Base-by-base conservation (phyloP, 2,888 invertebrate genomes). In the Raillietiella orientalis region DNA sequence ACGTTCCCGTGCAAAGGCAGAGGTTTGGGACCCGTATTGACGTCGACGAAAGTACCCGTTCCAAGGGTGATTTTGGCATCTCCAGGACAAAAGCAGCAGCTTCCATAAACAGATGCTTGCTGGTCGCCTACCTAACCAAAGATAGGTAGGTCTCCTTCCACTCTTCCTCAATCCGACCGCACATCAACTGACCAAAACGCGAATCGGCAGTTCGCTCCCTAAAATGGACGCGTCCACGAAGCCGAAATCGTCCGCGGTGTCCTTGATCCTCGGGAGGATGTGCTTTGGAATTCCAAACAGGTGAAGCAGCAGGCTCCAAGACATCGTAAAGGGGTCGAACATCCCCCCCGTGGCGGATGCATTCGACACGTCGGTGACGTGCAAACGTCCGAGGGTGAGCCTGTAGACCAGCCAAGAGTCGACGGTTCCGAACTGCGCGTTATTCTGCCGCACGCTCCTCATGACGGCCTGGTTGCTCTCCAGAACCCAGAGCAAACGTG, bases 381-480 rank as follows among this genome's bases (percentile, higher is more conserved):
- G 72, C 14, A 58, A 41, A 47, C 50, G 34, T 14, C 39, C 45
- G 32, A 47, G 50, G 2, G 61, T 67, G 26, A 84, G 50, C 51
- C 69, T 72, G 50, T 77, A 66, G 27, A 87, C 33, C 25, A 93
- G 53, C 82, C 84, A 96, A 1, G 82, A 74, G 41, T 93, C 93
- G 27, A 93, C 51, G 2, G 79, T 71, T 4, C 82, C 74, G 45
- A 75, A 71, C 44, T 66, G 56, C 2, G 67, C 66, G 34, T 62
- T 56, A 20, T 62, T 58, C 25, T 43, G 38, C 32, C 48, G 43
- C 4, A 63, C 47, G 2, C 66, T 69, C 33, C 55, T 47, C 39
- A 59, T 58, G 31, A 84, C 50, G 24, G 57, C 56, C 8, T 59
- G 49, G 30, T 70, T 55, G 38, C 75, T 63, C 36, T 66, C 53